phyloP scores from a whole-genome alignment of 2,888 invertebrate genomes.

The Monopis laevigella region DNA sequence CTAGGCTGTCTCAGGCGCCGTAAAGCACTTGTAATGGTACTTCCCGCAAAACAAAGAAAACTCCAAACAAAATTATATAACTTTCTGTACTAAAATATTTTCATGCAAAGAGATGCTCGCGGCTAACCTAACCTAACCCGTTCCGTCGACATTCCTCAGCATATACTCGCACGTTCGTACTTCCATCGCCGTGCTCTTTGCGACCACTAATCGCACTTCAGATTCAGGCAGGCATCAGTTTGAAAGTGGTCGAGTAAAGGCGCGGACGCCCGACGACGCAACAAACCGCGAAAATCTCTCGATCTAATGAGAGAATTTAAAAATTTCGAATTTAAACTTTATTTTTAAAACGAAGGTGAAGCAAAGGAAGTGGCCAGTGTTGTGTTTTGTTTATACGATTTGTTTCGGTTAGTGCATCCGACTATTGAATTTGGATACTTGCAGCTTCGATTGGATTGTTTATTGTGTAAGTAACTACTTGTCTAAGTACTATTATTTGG shows the following conservation, averaged over 20 bases:
- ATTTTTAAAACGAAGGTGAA: conserved; percentile 1
- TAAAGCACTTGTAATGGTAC: too few species aligned
- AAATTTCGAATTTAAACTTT: conserved; percentile 3
- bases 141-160: conserved; percentile 5
- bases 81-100: too few species aligned
- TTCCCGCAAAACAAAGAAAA: too few species aligned
- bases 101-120: too few species aligned
- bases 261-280: conserved; percentile 34
- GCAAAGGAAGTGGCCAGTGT: conserved; percentile 38
- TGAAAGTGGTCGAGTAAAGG: conserved; percentile 50
- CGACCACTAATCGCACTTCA: background rate
- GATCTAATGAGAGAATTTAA: background rate
- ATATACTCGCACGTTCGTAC: too few species aligned
- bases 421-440: conserved; percentile 31
- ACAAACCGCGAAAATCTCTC: background rate
- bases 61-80: too few species aligned
- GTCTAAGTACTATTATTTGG: background rate
- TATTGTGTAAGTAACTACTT: conserved; percentile 41
- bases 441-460: conserved; percentile 37
- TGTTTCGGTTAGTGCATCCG: conserved; percentile 33
- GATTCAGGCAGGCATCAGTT: conserved; percentile 42
- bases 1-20: too few species aligned
- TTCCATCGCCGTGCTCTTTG: background rate
- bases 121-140: background rate
- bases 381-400: conserved; percentile 34